Conservation (phyloP, 2,797 vertebrate genomes). For the Miopithecus talapoin region DNA sequence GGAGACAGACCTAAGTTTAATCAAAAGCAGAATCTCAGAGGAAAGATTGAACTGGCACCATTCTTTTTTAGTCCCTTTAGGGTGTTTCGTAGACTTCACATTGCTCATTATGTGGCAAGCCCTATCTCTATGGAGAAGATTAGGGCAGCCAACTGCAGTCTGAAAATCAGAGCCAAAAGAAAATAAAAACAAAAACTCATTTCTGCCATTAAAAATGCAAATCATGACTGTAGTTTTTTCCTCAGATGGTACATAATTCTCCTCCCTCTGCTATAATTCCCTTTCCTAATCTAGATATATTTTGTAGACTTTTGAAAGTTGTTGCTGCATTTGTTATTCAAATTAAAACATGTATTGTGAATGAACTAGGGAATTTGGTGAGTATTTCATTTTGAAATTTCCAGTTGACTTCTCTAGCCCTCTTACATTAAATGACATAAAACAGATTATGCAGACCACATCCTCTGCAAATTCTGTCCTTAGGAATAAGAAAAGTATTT, state of each 20-base stretch:
- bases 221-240: not conserved
- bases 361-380: slow-evolving; percentile 1
- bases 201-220: slow-evolving; percentile 13
- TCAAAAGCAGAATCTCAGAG: slow-evolving; percentile 4
- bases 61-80: not conserved
- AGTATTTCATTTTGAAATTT: slow-evolving; percentile 59
- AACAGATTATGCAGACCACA: not conserved
- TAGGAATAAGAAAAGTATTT: not conserved
- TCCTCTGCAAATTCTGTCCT: not conserved
- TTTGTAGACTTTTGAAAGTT: slow-evolving; percentile 26
- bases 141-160: not conserved
- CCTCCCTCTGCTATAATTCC: not conserved
- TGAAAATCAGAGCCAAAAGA: not conserved
- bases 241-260: not conserved
- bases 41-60: not conserved
- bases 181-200: slow-evolving; percentile 8
- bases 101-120: not conserved
- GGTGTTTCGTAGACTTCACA: not conserved
- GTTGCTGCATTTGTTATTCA: slow-evolving; percentile 44
- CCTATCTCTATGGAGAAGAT: not conserved
- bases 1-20: not conserved
- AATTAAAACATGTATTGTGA: slow-evolving; percentile 31
- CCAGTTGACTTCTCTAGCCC: not conserved
- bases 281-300: slow-evolving; percentile 36
- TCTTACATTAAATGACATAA: slow-evolving; percentile 31